Percentiles rank a stretch among this genome's conserved stretches.
These are phyloP conservation scores for Petrosia ficiformis DNA, from an alignment of 37 sponge, comb jelly and placozoan species.

Conservation along the genomic window DNA sequence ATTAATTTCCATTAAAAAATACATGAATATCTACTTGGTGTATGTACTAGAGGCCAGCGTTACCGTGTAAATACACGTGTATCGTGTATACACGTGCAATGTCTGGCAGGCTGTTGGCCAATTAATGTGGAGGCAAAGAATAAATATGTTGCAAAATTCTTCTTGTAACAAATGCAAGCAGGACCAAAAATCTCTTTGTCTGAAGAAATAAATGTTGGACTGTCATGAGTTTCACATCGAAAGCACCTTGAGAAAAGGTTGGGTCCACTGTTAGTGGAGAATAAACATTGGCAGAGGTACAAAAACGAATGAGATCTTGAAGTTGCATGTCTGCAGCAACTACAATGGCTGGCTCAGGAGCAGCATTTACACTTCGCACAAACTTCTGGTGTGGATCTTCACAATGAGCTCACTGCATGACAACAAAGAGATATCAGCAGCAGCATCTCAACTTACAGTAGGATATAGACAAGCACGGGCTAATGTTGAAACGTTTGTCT, in stretches of 20 bases:
- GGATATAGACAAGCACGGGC: too few species aligned
- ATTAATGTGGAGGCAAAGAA: slow-evolving; percentile 43
- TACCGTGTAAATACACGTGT: too few species aligned
- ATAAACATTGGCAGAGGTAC: slow-evolving; percentile 42
- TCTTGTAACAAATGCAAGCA: slow-evolving; percentile 33
- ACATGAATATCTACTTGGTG: too few species aligned
- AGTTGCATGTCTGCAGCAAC: slow-evolving; percentile 31
- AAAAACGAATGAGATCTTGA: slow-evolving; percentile 37
- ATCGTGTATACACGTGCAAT: too few species aligned
- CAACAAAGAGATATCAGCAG: slow-evolving; percentile 33
- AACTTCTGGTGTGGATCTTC: slow-evolving; percentile 41
- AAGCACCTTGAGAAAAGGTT: slow-evolving; percentile 52
- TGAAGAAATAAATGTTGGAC: slow-evolving; percentile 36
- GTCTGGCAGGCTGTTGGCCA: slow-evolving; percentile 33
- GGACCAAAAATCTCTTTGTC: slow-evolving; percentile 36
- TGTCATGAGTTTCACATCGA: slow-evolving; percentile 51
- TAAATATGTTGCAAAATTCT: slow-evolving; percentile 39
- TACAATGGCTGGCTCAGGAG: slow-evolving; percentile 59
- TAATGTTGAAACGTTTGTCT: slow-evolving; percentile 2
- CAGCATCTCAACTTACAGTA: slow-evolving; percentile 2
- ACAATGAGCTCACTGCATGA: slow-evolving; percentile 43
- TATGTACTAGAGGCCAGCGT: too few species aligned
- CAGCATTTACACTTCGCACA: slow-evolving; percentile 27
- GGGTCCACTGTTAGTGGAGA: slow-evolving; percentile 49
- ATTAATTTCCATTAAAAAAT: too few species aligned